phyloP scores from a whole-genome alignment of 2,888 invertebrate genomes.

The Elysia crispata region DNA sequence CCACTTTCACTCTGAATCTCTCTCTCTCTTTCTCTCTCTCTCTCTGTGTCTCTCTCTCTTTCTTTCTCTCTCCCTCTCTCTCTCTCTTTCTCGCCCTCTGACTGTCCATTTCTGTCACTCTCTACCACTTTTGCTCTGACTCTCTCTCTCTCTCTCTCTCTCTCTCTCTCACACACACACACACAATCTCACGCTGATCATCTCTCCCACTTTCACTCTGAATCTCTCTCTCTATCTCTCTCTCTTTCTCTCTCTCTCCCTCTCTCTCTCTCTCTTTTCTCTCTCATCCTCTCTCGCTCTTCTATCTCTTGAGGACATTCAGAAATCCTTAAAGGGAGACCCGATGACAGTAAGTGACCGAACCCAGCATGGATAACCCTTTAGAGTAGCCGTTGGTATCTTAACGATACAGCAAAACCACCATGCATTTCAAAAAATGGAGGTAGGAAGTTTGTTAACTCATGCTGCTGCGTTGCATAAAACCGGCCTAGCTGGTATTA shows the following conservation, averaged over 20 bases:
- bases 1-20: not conserved
- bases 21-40: not conserved
- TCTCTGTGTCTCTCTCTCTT: not conserved
- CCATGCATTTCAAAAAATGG: too few species aligned
- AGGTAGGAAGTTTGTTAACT: too few species aligned
- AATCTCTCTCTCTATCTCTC: not conserved
- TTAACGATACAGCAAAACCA: too few species aligned
- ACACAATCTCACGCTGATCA: not conserved
- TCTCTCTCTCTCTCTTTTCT: constrained; percentile 1
- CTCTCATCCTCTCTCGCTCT: not conserved
- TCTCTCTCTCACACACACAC: not conserved
- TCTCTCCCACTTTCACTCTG: not conserved
- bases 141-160: not conserved
- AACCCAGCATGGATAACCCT: too few species aligned
- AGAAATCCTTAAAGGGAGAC: too few species aligned
- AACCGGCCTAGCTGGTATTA: too few species aligned
- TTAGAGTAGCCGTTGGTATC: too few species aligned
- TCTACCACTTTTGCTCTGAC: not conserved
- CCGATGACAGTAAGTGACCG: too few species aligned
- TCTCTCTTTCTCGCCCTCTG: not conserved
- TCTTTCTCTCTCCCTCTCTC: not conserved
- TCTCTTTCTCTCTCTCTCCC: not conserved
- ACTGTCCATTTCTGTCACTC: not conserved
- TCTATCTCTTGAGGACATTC: too few species aligned
- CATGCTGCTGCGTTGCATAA: too few species aligned